Evolutionary conservation across 2,113 vertebrate species (phyloP).

Genomic region (Protomyctophum bolini): DNA sequence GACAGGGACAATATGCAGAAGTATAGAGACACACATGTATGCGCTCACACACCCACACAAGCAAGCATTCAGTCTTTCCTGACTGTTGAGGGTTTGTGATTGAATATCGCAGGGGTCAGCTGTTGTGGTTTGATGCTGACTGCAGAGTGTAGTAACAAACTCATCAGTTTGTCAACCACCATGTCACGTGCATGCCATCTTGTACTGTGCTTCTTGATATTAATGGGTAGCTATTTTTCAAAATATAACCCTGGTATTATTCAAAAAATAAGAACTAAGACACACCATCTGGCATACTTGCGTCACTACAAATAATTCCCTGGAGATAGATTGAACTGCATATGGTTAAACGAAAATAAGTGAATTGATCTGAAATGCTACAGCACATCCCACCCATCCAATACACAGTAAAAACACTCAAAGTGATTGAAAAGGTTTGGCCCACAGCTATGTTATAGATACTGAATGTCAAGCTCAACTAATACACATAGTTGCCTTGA

Average conservation of each 20-base stretch:
- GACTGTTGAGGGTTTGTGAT: background rate
- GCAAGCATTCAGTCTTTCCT: background rate
- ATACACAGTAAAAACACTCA: background rate
- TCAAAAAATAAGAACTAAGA: background rate
- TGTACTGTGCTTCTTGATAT: slow-evolving; percentile 5
- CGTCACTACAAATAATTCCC: background rate
- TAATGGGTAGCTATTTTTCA: slow-evolving; percentile 1
- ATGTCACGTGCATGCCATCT: slow-evolving; percentile 12
- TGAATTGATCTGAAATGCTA: no score
- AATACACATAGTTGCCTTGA: background rate
- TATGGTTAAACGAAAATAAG: background rate
- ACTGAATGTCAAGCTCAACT: background rate
- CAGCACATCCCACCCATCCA: background rate
- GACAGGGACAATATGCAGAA: background rate
- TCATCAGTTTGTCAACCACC: background rate
- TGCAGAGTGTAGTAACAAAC: background rate
- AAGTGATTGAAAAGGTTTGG: slow-evolving; percentile 24
- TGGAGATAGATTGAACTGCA: slow-evolving; percentile 6
- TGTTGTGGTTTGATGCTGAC: background rate
- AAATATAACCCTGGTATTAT: background rate
- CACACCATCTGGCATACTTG: background rate
- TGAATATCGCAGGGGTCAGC: background rate
- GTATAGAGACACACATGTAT: background rate
- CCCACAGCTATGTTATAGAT: no score
- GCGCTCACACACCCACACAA: background rate